phyloP scores from a whole-genome alignment of 1,140 invertebrate genomes.

The Listronotus oregonensis region DNA sequence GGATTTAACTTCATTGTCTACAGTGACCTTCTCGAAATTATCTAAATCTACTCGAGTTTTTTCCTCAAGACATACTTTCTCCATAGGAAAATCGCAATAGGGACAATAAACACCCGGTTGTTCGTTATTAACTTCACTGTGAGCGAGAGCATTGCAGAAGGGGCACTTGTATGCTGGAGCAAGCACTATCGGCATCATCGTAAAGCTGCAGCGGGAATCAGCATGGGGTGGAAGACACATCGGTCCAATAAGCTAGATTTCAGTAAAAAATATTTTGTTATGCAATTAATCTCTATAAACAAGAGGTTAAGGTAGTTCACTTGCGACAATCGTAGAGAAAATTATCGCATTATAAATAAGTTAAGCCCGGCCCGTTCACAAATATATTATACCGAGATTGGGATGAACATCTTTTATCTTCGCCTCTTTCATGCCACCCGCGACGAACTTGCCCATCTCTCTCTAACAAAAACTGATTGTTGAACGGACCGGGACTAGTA shows the following conservation, averaged over 20 bases:
- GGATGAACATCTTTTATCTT: no score
- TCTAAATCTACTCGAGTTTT: constrained; percentile 16
- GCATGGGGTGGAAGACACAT: constrained; percentile 45
- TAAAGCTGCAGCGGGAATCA: constrained; percentile 46
- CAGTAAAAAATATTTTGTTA: neutral
- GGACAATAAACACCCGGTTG: constrained; percentile 39
- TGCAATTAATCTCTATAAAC: neutral
- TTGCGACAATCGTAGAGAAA: no score
- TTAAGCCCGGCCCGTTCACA: no score
- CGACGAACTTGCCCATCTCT: no score
- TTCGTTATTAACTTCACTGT: constrained; percentile 42
- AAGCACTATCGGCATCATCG: constrained; percentile 46
- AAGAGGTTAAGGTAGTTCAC: no score
- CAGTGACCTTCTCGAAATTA: constrained; percentile 8
- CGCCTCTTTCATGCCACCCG: no score
- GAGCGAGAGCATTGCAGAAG: constrained; percentile 44
- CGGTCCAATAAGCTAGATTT: constrained; percentile 43
- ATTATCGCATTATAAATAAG: no score
- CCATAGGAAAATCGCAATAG: constrained; percentile 49
- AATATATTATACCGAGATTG: no score
- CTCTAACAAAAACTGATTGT: no score
- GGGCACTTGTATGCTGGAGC: constrained; percentile 45
- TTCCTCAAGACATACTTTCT: constrained; percentile 27
- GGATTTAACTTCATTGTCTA: constrained; percentile 22
- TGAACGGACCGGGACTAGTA: no score